Evolutionary conservation across 2,888 invertebrate species (phyloP).

Genomic region (Portevinia maculata): DNA sequence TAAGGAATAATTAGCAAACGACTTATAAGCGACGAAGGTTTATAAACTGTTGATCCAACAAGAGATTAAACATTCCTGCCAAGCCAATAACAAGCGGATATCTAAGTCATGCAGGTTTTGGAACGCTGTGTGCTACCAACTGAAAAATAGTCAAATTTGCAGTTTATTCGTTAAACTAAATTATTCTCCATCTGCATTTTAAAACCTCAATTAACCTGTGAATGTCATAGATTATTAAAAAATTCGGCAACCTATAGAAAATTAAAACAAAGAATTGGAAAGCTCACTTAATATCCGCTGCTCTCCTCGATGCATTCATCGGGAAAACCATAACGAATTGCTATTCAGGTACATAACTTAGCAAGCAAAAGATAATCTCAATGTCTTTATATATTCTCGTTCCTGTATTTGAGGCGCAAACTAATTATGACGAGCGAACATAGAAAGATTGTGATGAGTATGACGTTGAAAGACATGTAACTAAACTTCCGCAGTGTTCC

Average conservation of each 20-base stretch:
- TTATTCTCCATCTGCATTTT: constrained; percentile 26
- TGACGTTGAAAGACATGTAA: not conserved
- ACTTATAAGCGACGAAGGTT: not conserved
- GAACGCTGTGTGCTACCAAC: not conserved
- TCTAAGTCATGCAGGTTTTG: constrained; percentile 10
- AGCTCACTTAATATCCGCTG: not conserved
- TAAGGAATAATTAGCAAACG: constrained; percentile 27
- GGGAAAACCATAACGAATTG: constrained; percentile 17
- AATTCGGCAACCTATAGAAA: constrained; percentile 7
- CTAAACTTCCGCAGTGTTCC: constrained; percentile 31
- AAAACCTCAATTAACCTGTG: constrained; percentile 49
- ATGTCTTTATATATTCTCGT: constrained; percentile 29
- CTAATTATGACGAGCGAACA: constrained; percentile 38
- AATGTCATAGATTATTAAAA: constrained; percentile 53
- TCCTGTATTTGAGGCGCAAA: constrained; percentile 8
- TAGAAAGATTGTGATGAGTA: not conserved
- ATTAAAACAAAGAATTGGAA: constrained; percentile 32
- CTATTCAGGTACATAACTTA: constrained; percentile 39
- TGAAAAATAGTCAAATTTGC: constrained; percentile 13
- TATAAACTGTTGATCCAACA: constrained; percentile 57
- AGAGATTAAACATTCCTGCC: constrained; percentile 40
- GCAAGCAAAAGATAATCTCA: constrained; percentile 50
- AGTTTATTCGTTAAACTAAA: constrained; percentile 41
- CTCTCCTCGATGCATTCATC: not conserved
- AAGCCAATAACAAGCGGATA: constrained; percentile 31